Evolutionary conservation across 2,113 vertebrate species (phyloP).

Genomic region (Calidris pugnax): DNA sequence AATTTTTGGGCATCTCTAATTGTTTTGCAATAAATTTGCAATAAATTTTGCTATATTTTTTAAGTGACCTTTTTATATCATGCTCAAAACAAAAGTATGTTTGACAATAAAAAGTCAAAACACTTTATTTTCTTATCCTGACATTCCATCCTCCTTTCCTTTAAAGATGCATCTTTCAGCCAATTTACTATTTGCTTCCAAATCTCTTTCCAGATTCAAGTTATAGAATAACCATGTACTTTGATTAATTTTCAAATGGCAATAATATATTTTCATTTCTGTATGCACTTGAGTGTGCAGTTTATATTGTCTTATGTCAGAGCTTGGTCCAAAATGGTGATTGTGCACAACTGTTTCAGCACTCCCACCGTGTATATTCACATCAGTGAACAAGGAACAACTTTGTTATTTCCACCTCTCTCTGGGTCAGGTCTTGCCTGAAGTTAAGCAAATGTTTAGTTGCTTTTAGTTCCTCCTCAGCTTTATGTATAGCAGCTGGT

Average conservation of each 20-base stretch:
- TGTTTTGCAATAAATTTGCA: constrained; percentile 1
- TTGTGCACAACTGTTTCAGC: background rate
- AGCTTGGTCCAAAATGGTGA: background rate
- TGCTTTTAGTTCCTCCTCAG: background rate
- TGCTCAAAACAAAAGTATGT: background rate
- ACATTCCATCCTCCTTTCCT: background rate
- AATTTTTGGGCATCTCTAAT: background rate
- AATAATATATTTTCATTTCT: background rate
- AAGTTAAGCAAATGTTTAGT: background rate
- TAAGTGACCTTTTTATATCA: background rate
- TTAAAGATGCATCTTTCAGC: background rate
- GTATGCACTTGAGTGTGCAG: background rate
- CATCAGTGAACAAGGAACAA: background rate
- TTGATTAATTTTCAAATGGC: background rate
- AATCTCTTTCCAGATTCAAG: background rate
- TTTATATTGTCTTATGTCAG: background rate
- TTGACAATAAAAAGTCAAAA: constrained; percentile 4
- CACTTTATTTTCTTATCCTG: background rate
- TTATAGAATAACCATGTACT: background rate
- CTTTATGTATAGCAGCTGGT: background rate
- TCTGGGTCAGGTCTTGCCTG: background rate
- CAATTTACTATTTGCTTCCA: background rate
- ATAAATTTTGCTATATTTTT: background rate
- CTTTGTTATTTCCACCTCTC: background rate
- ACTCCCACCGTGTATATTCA: background rate